Evolutionary conservation across 1,140 invertebrate genomes (phyloP).

Genomic region (Conus betulinus): DNA sequence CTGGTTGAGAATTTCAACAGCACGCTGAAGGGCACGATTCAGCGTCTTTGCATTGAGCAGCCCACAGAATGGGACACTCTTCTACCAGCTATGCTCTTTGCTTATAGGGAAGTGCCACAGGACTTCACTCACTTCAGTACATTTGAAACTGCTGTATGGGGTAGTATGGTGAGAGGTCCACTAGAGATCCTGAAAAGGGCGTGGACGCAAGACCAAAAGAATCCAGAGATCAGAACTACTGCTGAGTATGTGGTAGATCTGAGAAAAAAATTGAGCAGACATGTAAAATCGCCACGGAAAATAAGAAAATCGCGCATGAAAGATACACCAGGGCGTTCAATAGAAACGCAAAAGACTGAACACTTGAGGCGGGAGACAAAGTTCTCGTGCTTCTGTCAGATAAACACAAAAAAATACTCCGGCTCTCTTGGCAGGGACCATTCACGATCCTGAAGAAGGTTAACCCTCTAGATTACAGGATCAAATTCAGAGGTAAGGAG

Average conservation of each 20-base stretch:
- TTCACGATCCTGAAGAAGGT: conserved; percentile 28
- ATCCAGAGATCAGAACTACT: too few species aligned
- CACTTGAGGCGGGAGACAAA: conserved; percentile 20
- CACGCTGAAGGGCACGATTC: conserved; percentile 59
- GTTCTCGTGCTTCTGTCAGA: conserved; percentile 43
- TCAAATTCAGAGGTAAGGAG: conserved; percentile 33
- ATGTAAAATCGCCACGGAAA: too few species aligned
- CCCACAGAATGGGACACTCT: conserved; percentile 66
- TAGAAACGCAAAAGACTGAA: too few species aligned
- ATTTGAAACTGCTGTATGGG: too few species aligned
- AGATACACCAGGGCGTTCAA: too few species aligned
- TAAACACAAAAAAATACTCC: conserved; percentile 43
- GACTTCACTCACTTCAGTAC: conserved; percentile 20
- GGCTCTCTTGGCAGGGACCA: conserved; percentile 46
- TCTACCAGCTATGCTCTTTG: conserved; percentile 41
- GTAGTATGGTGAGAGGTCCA: too few species aligned
- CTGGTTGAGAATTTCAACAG: conserved; percentile 44
- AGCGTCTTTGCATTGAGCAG: conserved; percentile 47
- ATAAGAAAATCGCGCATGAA: too few species aligned
- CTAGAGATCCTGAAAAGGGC: too few species aligned
- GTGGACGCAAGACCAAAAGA: too few species aligned
- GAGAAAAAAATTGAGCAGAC: too few species aligned
- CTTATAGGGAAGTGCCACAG: conserved; percentile 37
- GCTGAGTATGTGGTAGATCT: too few species aligned
- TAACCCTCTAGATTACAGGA: conserved; percentile 28